Evolutionary conservation across 2,888 invertebrate genomes (phyloP).

Genomic region (Coecobrya sp.): DNA sequence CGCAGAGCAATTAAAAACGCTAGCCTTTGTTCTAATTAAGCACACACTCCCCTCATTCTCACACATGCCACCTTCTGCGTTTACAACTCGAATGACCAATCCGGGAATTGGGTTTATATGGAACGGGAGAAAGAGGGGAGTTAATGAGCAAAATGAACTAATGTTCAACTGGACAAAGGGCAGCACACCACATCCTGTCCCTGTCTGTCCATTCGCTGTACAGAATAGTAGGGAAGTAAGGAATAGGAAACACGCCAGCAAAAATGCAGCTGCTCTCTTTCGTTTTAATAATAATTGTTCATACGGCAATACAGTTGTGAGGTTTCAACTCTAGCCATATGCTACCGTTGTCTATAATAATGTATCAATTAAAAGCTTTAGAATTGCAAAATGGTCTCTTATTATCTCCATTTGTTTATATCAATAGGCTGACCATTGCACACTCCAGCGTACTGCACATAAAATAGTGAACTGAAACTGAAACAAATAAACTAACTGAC

Average conservation of each 20-base stretch:
- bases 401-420: conserved; percentile 19
- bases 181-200: not conserved
- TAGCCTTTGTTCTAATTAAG: conserved; percentile 84
- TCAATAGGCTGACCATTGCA: no score
- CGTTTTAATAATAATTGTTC: not conserved
- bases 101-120: conserved; percentile 32
- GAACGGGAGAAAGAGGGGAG: conserved; percentile 54
- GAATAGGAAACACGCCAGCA: no score
- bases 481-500: no score
- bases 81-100: conserved; percentile 63
- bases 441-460: no score
- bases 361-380: conserved; percentile 63
- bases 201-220: not conserved
- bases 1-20: conserved; percentile 86
- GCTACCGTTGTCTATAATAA: no score
- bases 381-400: no score
- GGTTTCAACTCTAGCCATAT: conserved; percentile 28
- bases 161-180: not conserved
- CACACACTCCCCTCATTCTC: conserved; percentile 62
- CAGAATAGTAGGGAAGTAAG: no score
- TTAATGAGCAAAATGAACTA: conserved; percentile 60
- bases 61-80: conserved; percentile 61
- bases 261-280: conserved; percentile 44
- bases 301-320: not conserved
- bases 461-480: no score